Conservation (phyloP, 2,888 invertebrate species). For the Latrodectus hesperus region DNA sequence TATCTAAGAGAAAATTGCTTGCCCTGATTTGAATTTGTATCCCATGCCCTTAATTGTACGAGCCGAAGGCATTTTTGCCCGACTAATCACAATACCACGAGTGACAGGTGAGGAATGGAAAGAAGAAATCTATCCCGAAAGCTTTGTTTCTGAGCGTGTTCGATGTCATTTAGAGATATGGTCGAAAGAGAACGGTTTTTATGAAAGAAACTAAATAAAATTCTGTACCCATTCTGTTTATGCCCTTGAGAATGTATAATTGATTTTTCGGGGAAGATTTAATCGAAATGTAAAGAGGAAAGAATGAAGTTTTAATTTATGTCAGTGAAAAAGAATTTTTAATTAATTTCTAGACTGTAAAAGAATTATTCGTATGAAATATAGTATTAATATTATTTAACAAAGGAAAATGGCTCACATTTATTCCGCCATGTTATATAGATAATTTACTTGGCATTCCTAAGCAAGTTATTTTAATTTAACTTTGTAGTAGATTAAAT, state of each 20-base stretch:
- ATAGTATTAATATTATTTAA: too few relatives aligned
- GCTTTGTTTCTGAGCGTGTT: conserved; percentile 25
- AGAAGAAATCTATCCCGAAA: background rate
- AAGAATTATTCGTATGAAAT: too few relatives aligned
- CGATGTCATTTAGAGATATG: conserved; percentile 38
- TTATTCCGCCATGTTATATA: too few relatives aligned
- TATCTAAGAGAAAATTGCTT: conserved; percentile 47
- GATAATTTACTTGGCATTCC: too few relatives aligned
- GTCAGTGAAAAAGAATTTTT: background rate
- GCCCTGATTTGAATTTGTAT: conserved; percentile 37
- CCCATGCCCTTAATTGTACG: conserved; percentile 44
- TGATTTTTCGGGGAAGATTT: background rate
- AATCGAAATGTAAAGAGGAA: background rate
- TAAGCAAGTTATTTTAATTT: too few relatives aligned
- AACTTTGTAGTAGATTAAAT: too few relatives aligned
- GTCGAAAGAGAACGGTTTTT: conserved; percentile 10
- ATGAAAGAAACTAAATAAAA: background rate
- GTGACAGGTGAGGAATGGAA: background rate
- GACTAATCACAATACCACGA: conserved; percentile 28
- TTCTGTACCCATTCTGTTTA: background rate
- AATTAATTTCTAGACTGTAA: background rate
- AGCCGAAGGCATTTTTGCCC: conserved; percentile 30
- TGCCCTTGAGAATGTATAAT: background rate
- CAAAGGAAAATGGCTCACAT: too few relatives aligned
- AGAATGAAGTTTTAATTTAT: background rate